Conservation (phyloP, 2,797 vertebrate species). For the Chlorospingus flavigularis region DNA sequence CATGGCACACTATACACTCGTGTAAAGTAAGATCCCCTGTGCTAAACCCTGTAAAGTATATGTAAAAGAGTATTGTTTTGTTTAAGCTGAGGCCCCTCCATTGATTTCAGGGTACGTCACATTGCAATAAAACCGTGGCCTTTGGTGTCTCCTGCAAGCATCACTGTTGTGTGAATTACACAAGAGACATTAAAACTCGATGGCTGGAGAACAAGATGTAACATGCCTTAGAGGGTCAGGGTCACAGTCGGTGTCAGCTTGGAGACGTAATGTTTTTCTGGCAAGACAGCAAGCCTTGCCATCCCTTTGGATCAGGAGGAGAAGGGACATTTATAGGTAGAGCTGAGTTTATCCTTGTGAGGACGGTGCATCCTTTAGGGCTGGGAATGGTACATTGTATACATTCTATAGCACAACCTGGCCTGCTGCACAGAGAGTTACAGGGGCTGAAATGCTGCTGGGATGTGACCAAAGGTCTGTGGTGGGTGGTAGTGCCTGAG, state of each 20-base stretch:
- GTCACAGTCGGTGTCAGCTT: constrained; percentile 5
- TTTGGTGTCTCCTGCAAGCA: constrained; percentile 5
- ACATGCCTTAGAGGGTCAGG: constrained; percentile 37
- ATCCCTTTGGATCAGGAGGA: neutral
- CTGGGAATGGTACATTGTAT: neutral
- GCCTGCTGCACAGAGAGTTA: neutral
- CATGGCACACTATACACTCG: neutral
- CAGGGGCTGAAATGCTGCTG: neutral
- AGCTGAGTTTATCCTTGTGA: neutral
- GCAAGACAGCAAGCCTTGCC: neutral
- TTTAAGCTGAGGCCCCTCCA: neutral
- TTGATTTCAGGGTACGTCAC: neutral
- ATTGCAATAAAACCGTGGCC: neutral
- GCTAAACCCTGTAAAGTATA: neutral
- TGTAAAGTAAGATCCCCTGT: neutral
- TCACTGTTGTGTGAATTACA: neutral
- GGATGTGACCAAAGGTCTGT: neutral
- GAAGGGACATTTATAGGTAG: constrained; percentile 36
- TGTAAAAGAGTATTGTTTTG: neutral
- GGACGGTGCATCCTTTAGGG: neutral
- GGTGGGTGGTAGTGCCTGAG: neutral
- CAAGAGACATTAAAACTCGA: neutral
- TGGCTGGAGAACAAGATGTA: constrained; percentile 47
- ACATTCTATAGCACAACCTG: neutral
- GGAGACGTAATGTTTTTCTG: constrained; percentile 42